These are phyloP conservation scores for Sebastes elongatus DNA, from an alignment of 2,797 vertebrate species.

Conservation along the genomic window DNA sequence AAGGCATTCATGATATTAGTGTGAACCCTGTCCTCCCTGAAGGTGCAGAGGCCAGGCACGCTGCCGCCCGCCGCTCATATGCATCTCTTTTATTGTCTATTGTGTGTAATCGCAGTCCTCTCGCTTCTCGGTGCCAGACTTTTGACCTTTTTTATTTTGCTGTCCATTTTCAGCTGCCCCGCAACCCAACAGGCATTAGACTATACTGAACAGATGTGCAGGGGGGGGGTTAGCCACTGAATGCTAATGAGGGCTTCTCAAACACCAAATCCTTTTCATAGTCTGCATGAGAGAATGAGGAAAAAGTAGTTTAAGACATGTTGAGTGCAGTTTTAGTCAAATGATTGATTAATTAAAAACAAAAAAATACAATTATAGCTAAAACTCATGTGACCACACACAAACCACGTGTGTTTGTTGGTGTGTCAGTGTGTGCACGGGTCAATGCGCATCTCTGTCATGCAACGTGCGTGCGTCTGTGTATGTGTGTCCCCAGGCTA, in stretches of 20 bases:
- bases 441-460: constrained; percentile 11
- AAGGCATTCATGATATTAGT: constrained; percentile 69
- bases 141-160: constrained; percentile 85
- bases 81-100: constrained; percentile 83
- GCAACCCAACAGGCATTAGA: constrained; percentile 76
- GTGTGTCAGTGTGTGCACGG: not conserved
- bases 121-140: constrained; percentile 76
- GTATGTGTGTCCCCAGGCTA: constrained; percentile 66
- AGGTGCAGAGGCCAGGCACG: constrained; percentile 74
- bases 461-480: constrained; percentile 41
- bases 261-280: constrained; percentile 73
- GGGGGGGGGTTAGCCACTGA: constrained; percentile 58
- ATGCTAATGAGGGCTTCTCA: constrained; percentile 80
- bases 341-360: not conserved
- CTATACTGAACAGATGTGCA: constrained; percentile 81
- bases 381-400: constrained; percentile 2
- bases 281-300: constrained; percentile 31
- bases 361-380: not conserved
- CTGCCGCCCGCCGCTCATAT: constrained; percentile 71
- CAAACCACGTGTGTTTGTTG: not conserved
- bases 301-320: constrained; percentile 5
- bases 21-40: constrained; percentile 67
- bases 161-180: constrained; percentile 83
- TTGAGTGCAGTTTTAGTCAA: constrained; percentile 28
- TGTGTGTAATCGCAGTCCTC: constrained; percentile 80